These are phyloP conservation scores for Acholoe squamosa DNA, from an alignment of 2,888 invertebrate genomes.

Conservation along the genomic window DNA sequence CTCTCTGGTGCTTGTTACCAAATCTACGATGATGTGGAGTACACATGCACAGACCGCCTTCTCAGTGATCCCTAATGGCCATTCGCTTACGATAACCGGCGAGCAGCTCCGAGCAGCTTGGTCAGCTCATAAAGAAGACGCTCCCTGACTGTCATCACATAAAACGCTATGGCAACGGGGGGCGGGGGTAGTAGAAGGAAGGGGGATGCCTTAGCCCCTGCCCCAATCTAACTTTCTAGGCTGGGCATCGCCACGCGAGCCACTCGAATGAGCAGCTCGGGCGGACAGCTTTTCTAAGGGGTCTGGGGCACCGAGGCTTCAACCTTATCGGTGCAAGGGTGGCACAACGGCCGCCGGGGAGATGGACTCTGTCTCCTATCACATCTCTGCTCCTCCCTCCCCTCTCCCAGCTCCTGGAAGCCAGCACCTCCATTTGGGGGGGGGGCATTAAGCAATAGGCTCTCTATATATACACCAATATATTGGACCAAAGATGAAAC, in stretches of 20 bases:
- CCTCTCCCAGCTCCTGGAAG: too few relatives aligned
- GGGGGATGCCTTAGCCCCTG: neutral
- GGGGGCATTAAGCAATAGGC: too few relatives aligned
- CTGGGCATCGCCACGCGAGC: neutral
- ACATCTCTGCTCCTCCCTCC: neutral
- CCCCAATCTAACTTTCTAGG: constrained; percentile 25
- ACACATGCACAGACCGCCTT: neutral
- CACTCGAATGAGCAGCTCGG: neutral
- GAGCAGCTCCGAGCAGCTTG: neutral
- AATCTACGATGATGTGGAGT: constrained; percentile 26
- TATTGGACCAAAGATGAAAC: too few relatives aligned
- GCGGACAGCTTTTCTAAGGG: constrained; percentile 14
- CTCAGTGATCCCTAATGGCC: constrained; percentile 28
- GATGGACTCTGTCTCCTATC: constrained; percentile 6
- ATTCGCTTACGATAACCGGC: constrained; percentile 15
- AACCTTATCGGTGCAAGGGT: neutral
- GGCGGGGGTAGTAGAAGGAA: neutral
- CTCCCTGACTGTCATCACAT: neutral
- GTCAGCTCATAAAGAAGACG: neutral
- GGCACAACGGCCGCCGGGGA: neutral
- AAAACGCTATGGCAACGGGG: neutral
- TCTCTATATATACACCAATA: too few relatives aligned
- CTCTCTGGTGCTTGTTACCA: neutral
- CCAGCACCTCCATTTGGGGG: too few relatives aligned
- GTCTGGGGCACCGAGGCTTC: neutral